Conservation (phyloP, 2,113 vertebrate genomes). For the Melanotaenia duboulayi region DNA sequence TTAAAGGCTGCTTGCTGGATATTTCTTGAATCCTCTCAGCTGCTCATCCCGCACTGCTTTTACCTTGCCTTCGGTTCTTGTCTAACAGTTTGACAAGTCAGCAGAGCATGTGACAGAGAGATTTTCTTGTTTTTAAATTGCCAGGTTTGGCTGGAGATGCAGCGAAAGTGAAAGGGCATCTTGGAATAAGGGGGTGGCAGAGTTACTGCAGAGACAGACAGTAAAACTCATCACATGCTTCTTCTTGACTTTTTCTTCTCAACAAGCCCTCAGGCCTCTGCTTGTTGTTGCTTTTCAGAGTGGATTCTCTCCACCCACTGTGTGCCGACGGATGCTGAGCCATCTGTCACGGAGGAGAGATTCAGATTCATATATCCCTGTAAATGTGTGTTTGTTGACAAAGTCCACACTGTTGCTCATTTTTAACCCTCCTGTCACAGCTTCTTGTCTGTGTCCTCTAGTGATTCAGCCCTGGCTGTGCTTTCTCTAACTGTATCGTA, state of each 20-base stretch:
- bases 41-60: too few relatives aligned
- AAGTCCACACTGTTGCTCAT: too few relatives aligned
- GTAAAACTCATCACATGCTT: constrained; percentile 24
- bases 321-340: neutral
- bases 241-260: constrained; percentile 18
- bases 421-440: constrained; percentile 5
- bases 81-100: neutral
- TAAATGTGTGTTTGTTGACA: neutral
- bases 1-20: too few relatives aligned
- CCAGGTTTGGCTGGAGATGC: constrained; percentile 15
- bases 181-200: constrained; percentile 31
- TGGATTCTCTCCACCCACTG: neutral
- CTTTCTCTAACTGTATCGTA: too few relatives aligned
- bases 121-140: neutral
- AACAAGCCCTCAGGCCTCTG: neutral
- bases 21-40: too few relatives aligned
- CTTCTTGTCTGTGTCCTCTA: neutral
- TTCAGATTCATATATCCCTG: neutral
- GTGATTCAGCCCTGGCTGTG: too few relatives aligned
- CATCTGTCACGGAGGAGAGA: neutral
- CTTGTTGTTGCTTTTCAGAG: constrained; percentile 2
- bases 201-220: constrained; percentile 27
- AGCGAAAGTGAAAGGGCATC: constrained; percentile 47
- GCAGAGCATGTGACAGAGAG: neutral
- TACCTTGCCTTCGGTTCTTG: neutral